These are phyloP conservation scores for Manis javanica DNA, from an alignment of 2,797 vertebrate species.

Conservation along the genomic window DNA sequence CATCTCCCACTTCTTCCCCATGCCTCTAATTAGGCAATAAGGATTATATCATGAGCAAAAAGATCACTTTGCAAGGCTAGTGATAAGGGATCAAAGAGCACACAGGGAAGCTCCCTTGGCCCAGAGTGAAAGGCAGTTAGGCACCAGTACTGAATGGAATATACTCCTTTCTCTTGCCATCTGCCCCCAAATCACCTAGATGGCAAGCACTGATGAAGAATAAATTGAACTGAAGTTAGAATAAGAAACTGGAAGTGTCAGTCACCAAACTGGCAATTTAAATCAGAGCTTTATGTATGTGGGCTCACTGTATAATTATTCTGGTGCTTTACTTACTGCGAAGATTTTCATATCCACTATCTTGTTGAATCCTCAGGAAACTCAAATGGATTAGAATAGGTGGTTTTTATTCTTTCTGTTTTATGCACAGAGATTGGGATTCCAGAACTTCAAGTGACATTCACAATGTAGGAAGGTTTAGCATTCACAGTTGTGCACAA, in stretches of 20 bases:
- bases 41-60: slow-evolving; percentile 77
- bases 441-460: neutral
- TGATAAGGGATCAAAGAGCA: slow-evolving; percentile 62
- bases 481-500: neutral
- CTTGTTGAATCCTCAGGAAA: neutral
- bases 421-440: neutral
- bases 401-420: neutral
- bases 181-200: slow-evolving; percentile 60
- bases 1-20: slow-evolving; percentile 70
- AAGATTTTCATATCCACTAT: neutral
- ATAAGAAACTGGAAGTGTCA: slow-evolving; percentile 17
- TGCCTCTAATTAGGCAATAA: slow-evolving; percentile 77
- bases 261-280: slow-evolving; percentile 32
- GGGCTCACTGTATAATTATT: slow-evolving; percentile 1
- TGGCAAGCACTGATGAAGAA: slow-evolving; percentile 69
- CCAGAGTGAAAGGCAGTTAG: slow-evolving; percentile 57
- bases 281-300: neutral
- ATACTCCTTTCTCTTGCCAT: slow-evolving; percentile 54
- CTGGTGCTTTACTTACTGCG: neutral
- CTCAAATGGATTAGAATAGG: neutral
- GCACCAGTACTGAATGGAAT: neutral
- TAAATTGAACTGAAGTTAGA: slow-evolving; percentile 70
- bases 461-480: neutral
- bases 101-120: slow-evolving; percentile 37
- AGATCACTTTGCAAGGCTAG: slow-evolving; percentile 66